Conservation (phyloP, 2,888 invertebrate genomes). For the Cephus nigrinus region DNA sequence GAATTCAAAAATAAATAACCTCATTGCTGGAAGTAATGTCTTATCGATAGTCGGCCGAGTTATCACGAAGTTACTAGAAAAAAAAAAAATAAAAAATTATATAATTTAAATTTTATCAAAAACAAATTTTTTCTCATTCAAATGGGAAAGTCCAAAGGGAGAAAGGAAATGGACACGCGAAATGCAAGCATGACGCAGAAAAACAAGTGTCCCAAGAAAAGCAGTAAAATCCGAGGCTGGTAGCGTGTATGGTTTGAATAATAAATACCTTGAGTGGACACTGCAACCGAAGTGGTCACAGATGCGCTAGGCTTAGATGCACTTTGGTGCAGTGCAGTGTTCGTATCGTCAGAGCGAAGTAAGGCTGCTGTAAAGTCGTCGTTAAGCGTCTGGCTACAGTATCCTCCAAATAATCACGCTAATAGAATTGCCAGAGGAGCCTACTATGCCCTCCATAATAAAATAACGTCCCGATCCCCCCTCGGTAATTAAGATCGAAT, state of each 20-base stretch:
- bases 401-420: neutral
- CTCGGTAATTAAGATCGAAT: neutral
- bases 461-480: neutral
- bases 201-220: neutral
- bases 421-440: neutral
- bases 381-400: slow-evolving; percentile 28
- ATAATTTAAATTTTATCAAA: neutral
- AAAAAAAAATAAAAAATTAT: neutral
- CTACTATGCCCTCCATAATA: neutral
- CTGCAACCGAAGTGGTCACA: slow-evolving; percentile 47
- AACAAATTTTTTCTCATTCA: neutral
- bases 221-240: neutral
- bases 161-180: neutral
- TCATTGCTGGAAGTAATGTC: neutral
- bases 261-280: slow-evolving; percentile 44
- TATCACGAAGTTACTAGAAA: neutral
- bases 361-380: slow-evolving; percentile 34
- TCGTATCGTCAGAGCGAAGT: slow-evolving; percentile 16
- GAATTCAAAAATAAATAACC: neutral
- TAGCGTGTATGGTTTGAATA: slow-evolving; percentile 40
- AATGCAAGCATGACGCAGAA: neutral
- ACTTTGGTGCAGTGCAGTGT: slow-evolving; percentile 55
- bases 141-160: neutral
- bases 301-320: slow-evolving; percentile 51
- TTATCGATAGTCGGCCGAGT: neutral